Conservation (phyloP, 2,113 vertebrate species). For the Corvus hawaiiensis region DNA sequence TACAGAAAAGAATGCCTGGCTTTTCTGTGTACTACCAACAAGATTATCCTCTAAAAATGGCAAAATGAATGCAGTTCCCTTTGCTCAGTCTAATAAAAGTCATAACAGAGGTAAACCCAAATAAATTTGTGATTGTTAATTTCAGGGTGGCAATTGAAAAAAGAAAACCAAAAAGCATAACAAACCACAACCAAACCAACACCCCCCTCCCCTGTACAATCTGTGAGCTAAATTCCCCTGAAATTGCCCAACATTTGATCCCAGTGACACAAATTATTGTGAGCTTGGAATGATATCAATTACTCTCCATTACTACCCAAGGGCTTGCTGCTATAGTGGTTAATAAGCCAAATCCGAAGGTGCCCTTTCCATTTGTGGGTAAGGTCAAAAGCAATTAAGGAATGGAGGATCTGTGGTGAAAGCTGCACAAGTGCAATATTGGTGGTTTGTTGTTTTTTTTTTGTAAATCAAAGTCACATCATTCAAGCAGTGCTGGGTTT, state of each 20-base stretch:
- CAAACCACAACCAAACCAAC: not conserved
- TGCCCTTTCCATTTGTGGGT: conserved; percentile 1
- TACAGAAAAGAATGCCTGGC: not conserved
- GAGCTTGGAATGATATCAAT: conserved; percentile 7
- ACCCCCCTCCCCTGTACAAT: not conserved
- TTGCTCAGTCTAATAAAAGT: not conserved
- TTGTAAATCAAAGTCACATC: not conserved
- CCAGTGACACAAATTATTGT: not conserved
- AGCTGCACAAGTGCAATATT: not conserved
- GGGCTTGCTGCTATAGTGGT: not conserved
- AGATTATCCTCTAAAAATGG: not conserved
- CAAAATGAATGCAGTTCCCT: not conserved
- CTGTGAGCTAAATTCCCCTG: not conserved
- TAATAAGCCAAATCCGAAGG: conserved; percentile 42
- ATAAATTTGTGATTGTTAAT: not conserved
- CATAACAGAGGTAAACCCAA: not conserved
- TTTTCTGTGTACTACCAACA: not conserved
- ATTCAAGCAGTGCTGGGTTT: not conserved
- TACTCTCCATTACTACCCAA: not conserved
- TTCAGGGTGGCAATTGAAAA: not conserved
- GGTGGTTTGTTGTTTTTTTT: not conserved
- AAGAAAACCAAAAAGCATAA: not conserved
- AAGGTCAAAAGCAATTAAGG: conserved; percentile 43
- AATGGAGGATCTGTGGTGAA: not conserved
- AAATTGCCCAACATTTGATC: conserved; percentile 10